These are phyloP conservation scores for Otus sunia DNA, from an alignment of 2,113 vertebrate genomes.

Conservation along the genomic window DNA sequence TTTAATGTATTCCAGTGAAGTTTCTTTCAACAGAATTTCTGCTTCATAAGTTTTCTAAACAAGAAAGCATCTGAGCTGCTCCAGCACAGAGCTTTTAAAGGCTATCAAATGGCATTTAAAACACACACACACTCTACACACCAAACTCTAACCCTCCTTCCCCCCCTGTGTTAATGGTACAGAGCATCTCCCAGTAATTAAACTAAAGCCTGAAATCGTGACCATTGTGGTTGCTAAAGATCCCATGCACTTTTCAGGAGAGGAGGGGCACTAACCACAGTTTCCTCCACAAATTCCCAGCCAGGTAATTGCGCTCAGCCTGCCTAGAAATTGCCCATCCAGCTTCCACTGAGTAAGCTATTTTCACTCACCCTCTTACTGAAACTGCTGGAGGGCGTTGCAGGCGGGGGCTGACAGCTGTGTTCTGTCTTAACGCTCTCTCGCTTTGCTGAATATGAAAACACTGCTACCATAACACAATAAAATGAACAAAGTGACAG, in stretches of 20 bases:
- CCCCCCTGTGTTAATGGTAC: not conserved
- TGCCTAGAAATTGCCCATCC: not conserved
- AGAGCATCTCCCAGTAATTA: not conserved
- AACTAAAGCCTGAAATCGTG: constrained; percentile 28
- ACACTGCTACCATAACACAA: constrained; percentile 46
- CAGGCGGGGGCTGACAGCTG: not conserved
- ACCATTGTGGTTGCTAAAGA: not conserved
- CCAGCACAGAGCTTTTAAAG: not conserved
- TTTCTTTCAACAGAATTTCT: constrained; percentile 47
- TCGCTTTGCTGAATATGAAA: constrained; percentile 28
- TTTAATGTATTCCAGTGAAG: not conserved
- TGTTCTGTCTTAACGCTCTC: not conserved
- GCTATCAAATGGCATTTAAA: constrained; percentile 34
- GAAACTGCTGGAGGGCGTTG: not conserved
- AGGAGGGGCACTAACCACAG: not conserved
- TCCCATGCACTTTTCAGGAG: not conserved
- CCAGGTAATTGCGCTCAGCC: constrained; percentile 11
- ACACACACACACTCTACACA: not conserved
- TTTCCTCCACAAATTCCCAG: constrained; percentile 16
- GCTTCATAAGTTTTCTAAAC: constrained; percentile 29
- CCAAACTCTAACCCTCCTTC: not conserved
- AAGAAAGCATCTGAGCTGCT: not conserved
- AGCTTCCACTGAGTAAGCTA: not conserved
- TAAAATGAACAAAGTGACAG: constrained; percentile 49
- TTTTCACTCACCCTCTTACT: not conserved